Percentiles rank a stretch among this genome's conserved stretches.
phyloP scores from a whole-genome alignment of 1,140 invertebrate species.

The Brachionus manjavacas region DNA sequence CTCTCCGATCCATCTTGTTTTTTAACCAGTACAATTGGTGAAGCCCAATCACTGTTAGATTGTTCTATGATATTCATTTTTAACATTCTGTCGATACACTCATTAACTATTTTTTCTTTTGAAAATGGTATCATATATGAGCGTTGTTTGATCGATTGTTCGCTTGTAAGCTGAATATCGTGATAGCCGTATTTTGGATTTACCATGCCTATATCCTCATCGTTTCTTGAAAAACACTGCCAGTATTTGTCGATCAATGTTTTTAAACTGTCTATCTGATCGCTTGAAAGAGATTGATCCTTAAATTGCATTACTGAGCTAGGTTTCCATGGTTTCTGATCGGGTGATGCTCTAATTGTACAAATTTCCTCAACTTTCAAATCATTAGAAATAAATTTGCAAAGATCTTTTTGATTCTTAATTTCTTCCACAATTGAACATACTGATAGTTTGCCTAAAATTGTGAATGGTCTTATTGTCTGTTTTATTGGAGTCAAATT shows the following conservation, averaged over 20 bases:
- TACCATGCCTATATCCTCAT: background rate
- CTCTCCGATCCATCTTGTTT: background rate
- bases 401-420: background rate
- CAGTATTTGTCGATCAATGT: background rate
- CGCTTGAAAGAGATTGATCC: background rate
- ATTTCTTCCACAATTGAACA: background rate
- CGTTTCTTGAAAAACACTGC: background rate
- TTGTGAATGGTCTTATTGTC: background rate
- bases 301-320: background rate
- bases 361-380: background rate
- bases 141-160: background rate
- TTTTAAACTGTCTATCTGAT: background rate
- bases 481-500: background rate
- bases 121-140: background rate
- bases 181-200: background rate
- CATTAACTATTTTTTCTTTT: background rate
- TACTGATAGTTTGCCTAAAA: background rate
- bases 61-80: constrained; percentile 37
- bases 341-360: background rate
- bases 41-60: background rate
- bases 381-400: background rate
- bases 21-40: constrained; percentile 14
- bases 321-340: background rate
- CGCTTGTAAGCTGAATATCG: background rate
- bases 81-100: constrained; percentile 7